These are phyloP conservation scores for Alloplasta piceator DNA, from an alignment of 2,888 invertebrate species.

Conservation along the genomic window DNA sequence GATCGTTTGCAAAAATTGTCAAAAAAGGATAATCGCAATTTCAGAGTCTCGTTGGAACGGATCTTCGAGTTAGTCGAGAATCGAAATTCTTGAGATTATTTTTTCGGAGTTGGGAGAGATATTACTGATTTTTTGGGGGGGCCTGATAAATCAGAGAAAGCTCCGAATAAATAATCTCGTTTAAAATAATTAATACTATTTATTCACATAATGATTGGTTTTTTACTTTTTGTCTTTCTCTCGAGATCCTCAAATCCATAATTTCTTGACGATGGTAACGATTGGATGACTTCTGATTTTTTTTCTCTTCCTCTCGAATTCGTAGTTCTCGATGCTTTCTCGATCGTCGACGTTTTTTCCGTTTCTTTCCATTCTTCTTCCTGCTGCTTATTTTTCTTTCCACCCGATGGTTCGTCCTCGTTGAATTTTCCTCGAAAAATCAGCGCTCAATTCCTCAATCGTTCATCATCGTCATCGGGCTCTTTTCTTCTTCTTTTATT, in stretches of 20 bases:
- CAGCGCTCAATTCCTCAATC: slow-evolving; percentile 20
- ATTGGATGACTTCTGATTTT: neutral
- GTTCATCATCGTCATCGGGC: slow-evolving; percentile 1
- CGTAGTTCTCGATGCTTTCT: slow-evolving; percentile 22
- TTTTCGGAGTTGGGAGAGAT: no score
- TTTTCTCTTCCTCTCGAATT: slow-evolving; percentile 10
- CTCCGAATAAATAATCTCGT: neutral
- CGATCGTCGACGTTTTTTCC: neutral
- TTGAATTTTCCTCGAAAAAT: slow-evolving; percentile 41
- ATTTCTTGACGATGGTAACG: no score
- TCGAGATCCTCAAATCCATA: neutral
- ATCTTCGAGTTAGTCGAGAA: no score
- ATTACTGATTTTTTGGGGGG: no score
- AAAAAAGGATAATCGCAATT: no score
- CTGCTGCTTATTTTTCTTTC: slow-evolving; percentile 31
- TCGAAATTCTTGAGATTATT: no score
- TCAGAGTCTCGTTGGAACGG: no score
- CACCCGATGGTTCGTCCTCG: slow-evolving; percentile 60
- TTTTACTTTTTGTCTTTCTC: neutral
- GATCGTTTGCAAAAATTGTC: no score
- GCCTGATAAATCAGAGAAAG: no score
- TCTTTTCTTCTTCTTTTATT: neutral
- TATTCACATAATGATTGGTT: no score
- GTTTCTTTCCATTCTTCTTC: neutral
- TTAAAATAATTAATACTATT: no score